These are phyloP conservation scores for Cyprinodon variegatus DNA, from an alignment of 2,113 vertebrate genomes.

Conservation along the genomic window DNA sequence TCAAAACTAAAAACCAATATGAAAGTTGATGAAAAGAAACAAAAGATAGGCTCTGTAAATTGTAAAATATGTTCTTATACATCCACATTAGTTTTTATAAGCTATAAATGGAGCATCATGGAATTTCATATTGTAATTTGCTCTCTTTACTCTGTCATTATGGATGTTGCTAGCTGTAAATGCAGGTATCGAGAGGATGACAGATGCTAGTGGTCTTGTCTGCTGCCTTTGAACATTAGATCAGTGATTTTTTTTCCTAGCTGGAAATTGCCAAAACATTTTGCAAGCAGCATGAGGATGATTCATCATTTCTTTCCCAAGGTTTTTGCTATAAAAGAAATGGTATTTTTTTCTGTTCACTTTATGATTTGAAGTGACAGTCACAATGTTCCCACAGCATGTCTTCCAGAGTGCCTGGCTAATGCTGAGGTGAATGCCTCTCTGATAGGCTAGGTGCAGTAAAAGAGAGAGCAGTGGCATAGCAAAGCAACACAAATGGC, in stretches of 20 bases:
- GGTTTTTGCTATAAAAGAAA: constrained; percentile 46
- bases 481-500: constrained; percentile 59
- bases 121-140: background rate
- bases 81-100: constrained; percentile 15
- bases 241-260: constrained; percentile 27
- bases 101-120: constrained; percentile 19
- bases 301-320: constrained; percentile 47
- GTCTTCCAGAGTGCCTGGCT: constrained; percentile 48
- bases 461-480: constrained; percentile 39
- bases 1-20: too few relatives aligned
- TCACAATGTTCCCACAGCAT: constrained; percentile 45
- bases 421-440: constrained; percentile 38
- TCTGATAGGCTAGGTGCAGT: constrained; percentile 42
- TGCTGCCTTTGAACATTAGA: constrained; percentile 23
- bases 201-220: constrained; percentile 29
- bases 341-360: constrained; percentile 53
- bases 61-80: constrained; percentile 3
- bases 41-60: constrained; percentile 11
- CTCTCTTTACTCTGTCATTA: constrained; percentile 13
- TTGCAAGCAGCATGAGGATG: constrained; percentile 36
- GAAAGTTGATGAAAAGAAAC: background rate
- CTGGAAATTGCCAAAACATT: constrained; percentile 30
- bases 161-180: constrained; percentile 15
- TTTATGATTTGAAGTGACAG: constrained; percentile 57
- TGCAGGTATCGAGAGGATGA: constrained; percentile 22